Evolutionary conservation across 2,888 invertebrate genomes (phyloP), one percentile per base, ranked within the genome.

Genomic region (Spialia ferax): DNA sequence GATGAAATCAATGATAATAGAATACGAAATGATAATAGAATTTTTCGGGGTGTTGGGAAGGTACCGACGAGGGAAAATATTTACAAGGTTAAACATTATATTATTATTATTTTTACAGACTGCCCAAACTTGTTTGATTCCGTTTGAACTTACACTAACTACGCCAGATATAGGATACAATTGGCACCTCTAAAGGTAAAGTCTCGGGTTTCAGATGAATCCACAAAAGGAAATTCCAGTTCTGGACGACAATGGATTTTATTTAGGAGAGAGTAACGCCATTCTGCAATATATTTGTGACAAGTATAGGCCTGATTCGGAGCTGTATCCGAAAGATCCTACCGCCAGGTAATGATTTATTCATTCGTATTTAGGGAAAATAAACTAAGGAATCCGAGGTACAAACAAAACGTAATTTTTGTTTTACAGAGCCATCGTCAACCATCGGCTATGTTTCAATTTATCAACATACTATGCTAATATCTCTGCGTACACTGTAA

Each of bases 171-270:
- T n/a, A n/a, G n/a, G n/a, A n/a, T n/a, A n/a, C n/a, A n/a, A n/a
- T n/a, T n/a, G n/a, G n/a, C n/a, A n/a, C n/a, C n/a, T n/a, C n/a
- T n/a, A n/a, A n/a, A n/a, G n/a, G n/a, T n/a, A 35, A 42, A 6
- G 45, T 18, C 18, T 2, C 18, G 8, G 15, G 11, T 48, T 48
- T 20, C 85, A 96, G 96, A 93, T 96, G 90, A 97, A 97, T 86
- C 97, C 97, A 0, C 97, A 97, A 86, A 96, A 96, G 81, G 97
- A 97, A 84, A 96, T 97, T 78, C 96, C 97, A 0, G 96, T 96
- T 1, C 82, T 98, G 66, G 96, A 97, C 71, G 98, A 98, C 79
- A 94, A 96, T 77, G 97, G 97, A 22, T 96, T 97, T 81, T 94
- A 94, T 73, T 87, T 98, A 62, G 95, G 97, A 74, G 98, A 98